Percentiles rank a stretch among this genome's conserved stretches.
phyloP scores from a whole-genome alignment of 2,797 vertebrate genomes.

The Gorsachius magnificus region DNA sequence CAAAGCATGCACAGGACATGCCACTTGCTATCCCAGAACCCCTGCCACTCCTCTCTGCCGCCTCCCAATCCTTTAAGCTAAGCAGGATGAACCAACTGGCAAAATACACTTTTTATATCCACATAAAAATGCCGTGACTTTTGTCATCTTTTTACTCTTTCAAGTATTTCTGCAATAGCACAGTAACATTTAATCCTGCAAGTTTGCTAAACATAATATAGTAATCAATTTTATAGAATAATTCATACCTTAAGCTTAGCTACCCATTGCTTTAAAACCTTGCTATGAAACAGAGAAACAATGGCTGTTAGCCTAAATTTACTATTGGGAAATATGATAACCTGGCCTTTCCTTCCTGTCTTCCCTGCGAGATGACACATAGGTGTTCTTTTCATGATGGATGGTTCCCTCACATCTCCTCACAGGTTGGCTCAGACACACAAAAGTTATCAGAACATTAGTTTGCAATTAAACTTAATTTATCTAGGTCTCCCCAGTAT shows the following conservation, averaged over 20 bases:
- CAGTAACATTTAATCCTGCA: neutral
- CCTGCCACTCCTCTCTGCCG: neutral
- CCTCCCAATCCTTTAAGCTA: neutral
- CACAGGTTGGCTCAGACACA: neutral
- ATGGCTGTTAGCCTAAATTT: neutral
- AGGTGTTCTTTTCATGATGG: neutral
- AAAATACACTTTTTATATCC: neutral
- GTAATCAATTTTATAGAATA: neutral
- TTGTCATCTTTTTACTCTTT: neutral
- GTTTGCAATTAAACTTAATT: neutral
- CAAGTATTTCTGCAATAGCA: neutral
- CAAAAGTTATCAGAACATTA: neutral
- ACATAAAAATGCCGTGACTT: neutral
- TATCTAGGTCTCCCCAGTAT: neutral
- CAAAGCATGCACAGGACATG: neutral
- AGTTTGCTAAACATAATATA: neutral
- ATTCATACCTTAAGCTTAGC: neutral
- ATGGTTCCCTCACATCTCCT: neutral
- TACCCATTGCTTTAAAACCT: neutral
- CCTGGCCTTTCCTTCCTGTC: neutral
- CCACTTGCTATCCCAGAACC: neutral
- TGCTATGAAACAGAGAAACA: neutral
- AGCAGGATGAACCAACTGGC: neutral
- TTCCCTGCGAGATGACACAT: neutral
- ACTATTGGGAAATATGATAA: neutral